Evolutionary conservation across 2,888 invertebrate species (phyloP).

Genomic region (Luperina testacea): DNA sequence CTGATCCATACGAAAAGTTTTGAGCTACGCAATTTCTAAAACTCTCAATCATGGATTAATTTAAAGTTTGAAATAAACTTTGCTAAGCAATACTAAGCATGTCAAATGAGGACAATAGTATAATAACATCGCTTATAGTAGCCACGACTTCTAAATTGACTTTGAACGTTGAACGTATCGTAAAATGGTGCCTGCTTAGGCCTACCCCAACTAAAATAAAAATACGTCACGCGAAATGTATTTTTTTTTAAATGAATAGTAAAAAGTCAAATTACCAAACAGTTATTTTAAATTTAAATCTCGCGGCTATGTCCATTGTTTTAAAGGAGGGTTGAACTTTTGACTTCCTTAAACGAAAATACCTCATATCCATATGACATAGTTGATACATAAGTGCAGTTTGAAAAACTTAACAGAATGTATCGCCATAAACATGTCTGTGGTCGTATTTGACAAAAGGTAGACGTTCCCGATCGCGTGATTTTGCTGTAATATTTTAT

Average conservation of each 20-base stretch:
- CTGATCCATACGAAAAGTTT: background rate
- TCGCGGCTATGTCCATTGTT: background rate
- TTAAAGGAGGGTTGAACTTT: background rate
- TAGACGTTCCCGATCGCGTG: constrained; percentile 76
- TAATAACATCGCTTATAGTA: constrained; percentile 35
- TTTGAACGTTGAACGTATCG: constrained; percentile 65
- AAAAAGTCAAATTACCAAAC: background rate
- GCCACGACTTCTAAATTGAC: constrained; percentile 60
- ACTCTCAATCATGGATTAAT: constrained; percentile 5
- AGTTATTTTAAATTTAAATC: background rate
- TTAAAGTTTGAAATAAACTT: constrained; percentile 14
- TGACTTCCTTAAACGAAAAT: background rate
- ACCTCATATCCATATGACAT: background rate
- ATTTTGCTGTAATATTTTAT: constrained; percentile 66
- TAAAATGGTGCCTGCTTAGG: constrained; percentile 65
- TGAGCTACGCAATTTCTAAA: background rate
- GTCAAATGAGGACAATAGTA: constrained; percentile 18
- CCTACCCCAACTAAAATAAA: constrained; percentile 63
- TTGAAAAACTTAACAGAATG: constrained; percentile 34
- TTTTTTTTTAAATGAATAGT: constrained; percentile 7
- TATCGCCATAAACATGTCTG: constrained; percentile 42
- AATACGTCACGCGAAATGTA: constrained; percentile 61
- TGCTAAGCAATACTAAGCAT: background rate
- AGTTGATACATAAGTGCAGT: constrained; percentile 9
- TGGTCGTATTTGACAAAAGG: constrained; percentile 56